These are phyloP conservation scores for Orbicella faveolata DNA, from an alignment of 64 coral and sea anemone species.

Conservation along the genomic window DNA sequence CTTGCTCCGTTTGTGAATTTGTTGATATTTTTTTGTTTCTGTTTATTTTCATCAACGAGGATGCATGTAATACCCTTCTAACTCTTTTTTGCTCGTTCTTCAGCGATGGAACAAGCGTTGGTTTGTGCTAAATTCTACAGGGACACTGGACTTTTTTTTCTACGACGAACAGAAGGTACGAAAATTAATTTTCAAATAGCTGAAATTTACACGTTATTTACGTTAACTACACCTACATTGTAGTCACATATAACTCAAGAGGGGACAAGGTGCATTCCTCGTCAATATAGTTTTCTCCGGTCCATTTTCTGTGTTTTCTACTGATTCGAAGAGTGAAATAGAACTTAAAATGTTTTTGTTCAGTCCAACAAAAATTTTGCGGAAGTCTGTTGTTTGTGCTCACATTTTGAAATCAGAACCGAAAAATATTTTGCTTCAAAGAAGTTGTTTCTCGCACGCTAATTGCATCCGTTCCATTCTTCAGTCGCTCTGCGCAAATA, in stretches of 20 bases:
- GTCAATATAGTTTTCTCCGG: slow-evolving; percentile 1
- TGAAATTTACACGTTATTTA: slow-evolving; percentile 48
- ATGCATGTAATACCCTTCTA: slow-evolving; percentile 19
- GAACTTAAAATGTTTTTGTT: neutral
- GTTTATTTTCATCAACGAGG: slow-evolving; percentile 27
- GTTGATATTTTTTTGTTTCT: slow-evolving; percentile 20
- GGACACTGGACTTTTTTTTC: slow-evolving; percentile 73
- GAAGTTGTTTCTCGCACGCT: neutral
- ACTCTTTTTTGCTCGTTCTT: slow-evolving; percentile 10
- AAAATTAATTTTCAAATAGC: slow-evolving; percentile 28
- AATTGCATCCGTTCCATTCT: neutral
- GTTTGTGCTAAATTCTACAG: slow-evolving; percentile 91
- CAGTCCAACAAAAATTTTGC: neutral
- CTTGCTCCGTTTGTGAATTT: slow-evolving; percentile 43
- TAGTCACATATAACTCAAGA: slow-evolving; percentile 12
- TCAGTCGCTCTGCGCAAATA: slow-evolving; percentile 26
- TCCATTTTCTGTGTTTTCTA: neutral
- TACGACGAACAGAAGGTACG: slow-evolving; percentile 70
- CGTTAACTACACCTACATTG: neutral
- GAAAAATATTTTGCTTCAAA: slow-evolving; percentile 15
- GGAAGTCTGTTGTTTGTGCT: neutral
- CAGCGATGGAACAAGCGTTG: slow-evolving; percentile 95
- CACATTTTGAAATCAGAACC: neutral
- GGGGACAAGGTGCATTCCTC: slow-evolving; percentile 2
- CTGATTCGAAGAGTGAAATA: neutral